Conservation (phyloP, 2,797 vertebrate species). For the Valencia hispanica region DNA sequence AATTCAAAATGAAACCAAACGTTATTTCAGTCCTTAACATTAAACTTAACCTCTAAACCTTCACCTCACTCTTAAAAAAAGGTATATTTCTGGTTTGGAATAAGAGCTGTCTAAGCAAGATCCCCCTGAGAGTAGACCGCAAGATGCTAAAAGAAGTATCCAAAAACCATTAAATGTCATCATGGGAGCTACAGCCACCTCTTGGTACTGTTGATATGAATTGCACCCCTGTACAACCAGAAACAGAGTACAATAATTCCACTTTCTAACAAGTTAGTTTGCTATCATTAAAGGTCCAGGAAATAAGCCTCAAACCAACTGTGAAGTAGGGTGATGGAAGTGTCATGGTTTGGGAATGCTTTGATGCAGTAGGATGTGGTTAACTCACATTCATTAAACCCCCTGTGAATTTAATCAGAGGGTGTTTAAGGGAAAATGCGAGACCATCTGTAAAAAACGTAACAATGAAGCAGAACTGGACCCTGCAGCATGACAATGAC, state of each 20-base stretch:
- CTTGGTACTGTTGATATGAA: not conserved
- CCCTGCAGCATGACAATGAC: not conserved
- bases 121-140: not conserved
- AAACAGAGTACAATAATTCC: not conserved
- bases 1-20: not conserved
- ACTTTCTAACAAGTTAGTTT: not conserved
- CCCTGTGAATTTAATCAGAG: not conserved
- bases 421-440: not conserved
- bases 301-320: not conserved
- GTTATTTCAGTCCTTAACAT: too few relatives aligned
- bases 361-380: not conserved
- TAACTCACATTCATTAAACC: not conserved
- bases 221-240: not conserved
- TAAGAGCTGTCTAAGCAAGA: not conserved
- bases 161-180: not conserved
- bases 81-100: too few relatives aligned
- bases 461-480: not conserved
- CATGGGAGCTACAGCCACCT: not conserved
- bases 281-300: not conserved
- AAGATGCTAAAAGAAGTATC: not conserved
- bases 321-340: not conserved
- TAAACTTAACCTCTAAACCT: too few relatives aligned
- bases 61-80: not conserved
- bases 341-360: not conserved
- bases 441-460: not conserved